Percentiles rank a stretch among this genome's conserved stretches.
These are phyloP conservation scores for Coregonus suidteri DNA, from an alignment of 2,797 vertebrate species.

Conservation along the genomic window DNA sequence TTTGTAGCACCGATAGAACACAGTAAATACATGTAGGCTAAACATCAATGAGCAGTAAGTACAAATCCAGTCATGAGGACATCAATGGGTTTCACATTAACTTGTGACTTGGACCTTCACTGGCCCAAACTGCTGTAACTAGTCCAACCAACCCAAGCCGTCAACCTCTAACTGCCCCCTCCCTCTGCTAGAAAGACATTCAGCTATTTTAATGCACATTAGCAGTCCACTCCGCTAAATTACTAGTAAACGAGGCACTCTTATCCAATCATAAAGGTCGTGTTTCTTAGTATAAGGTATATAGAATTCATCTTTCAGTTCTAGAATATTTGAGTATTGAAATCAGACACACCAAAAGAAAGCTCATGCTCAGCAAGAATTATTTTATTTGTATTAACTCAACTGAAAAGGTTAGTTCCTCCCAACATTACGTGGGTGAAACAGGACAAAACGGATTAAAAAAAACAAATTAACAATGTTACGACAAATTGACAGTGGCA, in stretches of 20 bases:
- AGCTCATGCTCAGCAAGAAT: conserved; percentile 36
- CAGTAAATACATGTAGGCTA: not conserved
- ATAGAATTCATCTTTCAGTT: not conserved
- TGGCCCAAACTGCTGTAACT: conserved; percentile 24
- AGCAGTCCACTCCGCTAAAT: not conserved
- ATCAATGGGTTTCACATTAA: conserved; percentile 36
- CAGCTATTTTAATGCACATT: not conserved
- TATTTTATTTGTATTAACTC: conserved; percentile 56
- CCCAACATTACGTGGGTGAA: conserved; percentile 15
- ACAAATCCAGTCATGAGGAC: conserved; percentile 19
- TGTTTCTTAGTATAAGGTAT: not conserved
- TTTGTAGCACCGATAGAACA: not conserved
- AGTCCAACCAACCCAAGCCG: conserved; percentile 3
- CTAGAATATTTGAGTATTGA: not conserved
- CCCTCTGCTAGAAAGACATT: not conserved
- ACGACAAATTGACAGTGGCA: conserved; percentile 34
- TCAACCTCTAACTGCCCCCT: not conserved
- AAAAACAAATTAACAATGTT: conserved; percentile 44
- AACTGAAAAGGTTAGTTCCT: conserved; percentile 38
- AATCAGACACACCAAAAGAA: conserved; percentile 10
- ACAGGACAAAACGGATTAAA: conserved; percentile 39
- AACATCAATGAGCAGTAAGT: not conserved
- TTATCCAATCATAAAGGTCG: not conserved
- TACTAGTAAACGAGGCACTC: conserved; percentile 34
- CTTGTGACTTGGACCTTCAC: not conserved